Conservation (phyloP, 2,888 invertebrate genomes). For the Prosapia bicincta region DNA sequence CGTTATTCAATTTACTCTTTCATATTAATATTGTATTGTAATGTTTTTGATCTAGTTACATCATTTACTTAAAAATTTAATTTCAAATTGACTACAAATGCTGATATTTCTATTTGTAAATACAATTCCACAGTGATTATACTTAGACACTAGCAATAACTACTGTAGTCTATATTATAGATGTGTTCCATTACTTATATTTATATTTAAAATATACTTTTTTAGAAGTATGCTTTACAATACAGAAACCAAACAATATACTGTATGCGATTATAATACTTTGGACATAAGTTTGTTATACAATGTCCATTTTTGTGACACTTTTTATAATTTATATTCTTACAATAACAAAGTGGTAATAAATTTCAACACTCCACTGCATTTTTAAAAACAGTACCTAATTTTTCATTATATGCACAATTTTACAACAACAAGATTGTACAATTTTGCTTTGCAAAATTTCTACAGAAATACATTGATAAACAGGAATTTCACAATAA, state of each 20-base stretch:
- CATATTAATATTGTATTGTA: too few relatives aligned
- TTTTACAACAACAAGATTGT: not conserved
- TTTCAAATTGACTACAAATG: not conserved
- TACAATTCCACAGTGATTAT: not conserved
- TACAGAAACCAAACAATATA: not conserved
- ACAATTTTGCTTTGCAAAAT: not conserved
- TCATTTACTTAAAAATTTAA: not conserved
- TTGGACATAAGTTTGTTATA: not conserved
- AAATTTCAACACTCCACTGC: not conserved
- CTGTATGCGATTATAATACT: not conserved
- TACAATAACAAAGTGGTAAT: not conserved
- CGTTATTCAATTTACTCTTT: too few relatives aligned
- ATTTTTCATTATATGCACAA: not conserved
- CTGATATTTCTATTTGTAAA: not conserved
- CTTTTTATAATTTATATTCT: not conserved
- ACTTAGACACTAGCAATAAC: not conserved
- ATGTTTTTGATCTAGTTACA: not conserved
- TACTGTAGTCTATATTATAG: not conserved
- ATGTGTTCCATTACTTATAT: not conserved
- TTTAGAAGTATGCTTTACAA: constrained; percentile 2
- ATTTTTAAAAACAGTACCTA: not conserved
- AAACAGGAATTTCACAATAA: not conserved
- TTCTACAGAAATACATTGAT: not conserved
- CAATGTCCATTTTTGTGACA: not conserved
- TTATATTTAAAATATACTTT: not conserved